phyloP scores from a whole-genome alignment of 2,113 vertebrate genomes.

The Corythaixoides concolor region DNA sequence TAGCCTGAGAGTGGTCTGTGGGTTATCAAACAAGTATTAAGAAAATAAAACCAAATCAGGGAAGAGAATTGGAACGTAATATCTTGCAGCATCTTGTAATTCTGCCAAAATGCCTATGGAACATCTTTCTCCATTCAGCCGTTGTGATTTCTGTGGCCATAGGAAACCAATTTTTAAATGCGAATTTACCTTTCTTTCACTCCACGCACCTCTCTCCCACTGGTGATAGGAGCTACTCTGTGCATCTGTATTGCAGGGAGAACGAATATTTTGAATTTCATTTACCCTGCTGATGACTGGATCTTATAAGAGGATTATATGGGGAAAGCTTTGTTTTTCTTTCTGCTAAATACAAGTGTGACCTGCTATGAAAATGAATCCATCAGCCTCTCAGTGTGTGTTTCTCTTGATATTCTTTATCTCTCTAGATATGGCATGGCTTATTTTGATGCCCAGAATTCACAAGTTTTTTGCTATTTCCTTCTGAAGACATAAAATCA shows the following conservation, averaged over 20 bases:
- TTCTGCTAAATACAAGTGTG: neutral
- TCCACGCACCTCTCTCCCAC: neutral
- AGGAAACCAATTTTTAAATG: neutral
- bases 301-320: neutral
- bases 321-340: neutral
- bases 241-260: neutral
- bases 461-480: neutral
- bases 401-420: neutral
- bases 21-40: slow-evolving; percentile 79
- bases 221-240: neutral
- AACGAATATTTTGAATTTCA: neutral
- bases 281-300: neutral
- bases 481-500: neutral
- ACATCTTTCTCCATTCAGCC: neutral
- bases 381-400: neutral
- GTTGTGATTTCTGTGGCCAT: neutral
- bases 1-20: slow-evolving; percentile 73
- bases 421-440: neutral
- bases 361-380: neutral
- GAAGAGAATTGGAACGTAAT: neutral
- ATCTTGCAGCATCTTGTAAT: neutral
- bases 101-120: neutral
- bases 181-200: neutral
- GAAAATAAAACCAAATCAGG: neutral
- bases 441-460: neutral